These are phyloP conservation scores for Hexactinellida sp. DNA, from an alignment of 37 sponge, comb jelly and placozoan species.

Conservation along the genomic window DNA sequence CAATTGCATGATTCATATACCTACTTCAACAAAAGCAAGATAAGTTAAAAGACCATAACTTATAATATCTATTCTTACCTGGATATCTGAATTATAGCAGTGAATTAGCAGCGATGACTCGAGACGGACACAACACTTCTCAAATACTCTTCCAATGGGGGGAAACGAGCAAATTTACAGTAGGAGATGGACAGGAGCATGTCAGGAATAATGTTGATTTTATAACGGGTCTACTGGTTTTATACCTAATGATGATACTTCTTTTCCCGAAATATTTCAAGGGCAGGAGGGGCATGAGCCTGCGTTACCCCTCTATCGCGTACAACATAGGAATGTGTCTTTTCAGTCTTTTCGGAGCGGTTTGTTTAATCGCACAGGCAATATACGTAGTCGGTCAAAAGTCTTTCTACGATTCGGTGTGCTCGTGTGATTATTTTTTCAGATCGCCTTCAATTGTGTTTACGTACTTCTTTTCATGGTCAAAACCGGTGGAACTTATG, in stretches of 20 bases:
- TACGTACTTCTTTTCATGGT: not conserved
- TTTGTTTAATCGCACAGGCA: not conserved
- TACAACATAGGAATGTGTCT: not conserved
- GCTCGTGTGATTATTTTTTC: not conserved
- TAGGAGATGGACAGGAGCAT: not conserved
- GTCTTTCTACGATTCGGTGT: not conserved
- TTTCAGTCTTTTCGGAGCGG: not conserved
- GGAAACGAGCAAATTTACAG: not conserved
- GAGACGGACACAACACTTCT: not conserved
- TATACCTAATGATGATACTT: not conserved
- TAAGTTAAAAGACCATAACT: too few species aligned
- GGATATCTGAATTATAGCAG: too few species aligned
- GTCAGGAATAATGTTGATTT: not conserved
- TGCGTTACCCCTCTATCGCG: not conserved
- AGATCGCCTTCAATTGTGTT: not conserved
- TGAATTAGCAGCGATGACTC: not conserved
- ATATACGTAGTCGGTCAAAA: not conserved
- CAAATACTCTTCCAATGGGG: not conserved
- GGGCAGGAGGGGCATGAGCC: not conserved
- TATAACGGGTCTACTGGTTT: not conserved
- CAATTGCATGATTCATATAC: too few species aligned
- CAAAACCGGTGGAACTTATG: not conserved
- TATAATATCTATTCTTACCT: too few species aligned
- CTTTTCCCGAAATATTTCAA: not conserved
- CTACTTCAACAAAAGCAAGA: too few species aligned